Base-by-base conservation (phyloP, 1,140 invertebrate genomes). In the Drosophila tristis region DNA sequence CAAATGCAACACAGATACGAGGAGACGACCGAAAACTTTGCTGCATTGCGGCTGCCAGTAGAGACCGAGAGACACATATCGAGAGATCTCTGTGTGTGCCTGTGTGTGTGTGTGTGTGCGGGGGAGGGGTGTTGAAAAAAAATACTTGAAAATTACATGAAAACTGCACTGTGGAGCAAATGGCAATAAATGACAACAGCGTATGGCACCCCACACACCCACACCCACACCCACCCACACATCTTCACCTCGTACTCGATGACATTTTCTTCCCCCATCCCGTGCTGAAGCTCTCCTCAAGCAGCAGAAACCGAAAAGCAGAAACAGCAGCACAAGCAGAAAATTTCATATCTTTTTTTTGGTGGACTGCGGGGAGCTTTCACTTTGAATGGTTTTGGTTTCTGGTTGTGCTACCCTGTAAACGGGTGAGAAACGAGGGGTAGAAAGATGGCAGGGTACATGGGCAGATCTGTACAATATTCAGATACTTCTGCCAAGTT, bases 91-190 rank as follows among this genome's bases (percentile, higher is more conserved):
- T n/a, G 8, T 25, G 23, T 25, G 2, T n/a, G 23, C 13, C 4
- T 49, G 9, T 43, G 8, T 35, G 35, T 7, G 29, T 8, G n/a
- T 26, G 9, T 43, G 8, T 35, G 35, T 7, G 29, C 2, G n/a
- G 16, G 44, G 66, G 11, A 4, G 11, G 35, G 4, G 57, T 74
- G 67, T 67, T 67, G 73, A 74, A 79, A 74, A 20, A 20, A 67
- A 79, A 79, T 73, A 79, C 77, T 77, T 73, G 77, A 77, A 77
- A 77, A 79, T 79, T 79, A 77, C 77, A 79, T 77, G 74, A 77
- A 68, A 79, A 68, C 68, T 79, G 77, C 77, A 74, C 74, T 74
- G 57, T 73, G 9, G 74, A 77, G 77, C 74, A 39, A 66, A 78
- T 75, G 75, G 75, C 75, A 78, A 78, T 78, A 78, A 78, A 78